Base-by-base conservation (phyloP, 1,140 invertebrate genomes). In the Aricia agestis region DNA sequence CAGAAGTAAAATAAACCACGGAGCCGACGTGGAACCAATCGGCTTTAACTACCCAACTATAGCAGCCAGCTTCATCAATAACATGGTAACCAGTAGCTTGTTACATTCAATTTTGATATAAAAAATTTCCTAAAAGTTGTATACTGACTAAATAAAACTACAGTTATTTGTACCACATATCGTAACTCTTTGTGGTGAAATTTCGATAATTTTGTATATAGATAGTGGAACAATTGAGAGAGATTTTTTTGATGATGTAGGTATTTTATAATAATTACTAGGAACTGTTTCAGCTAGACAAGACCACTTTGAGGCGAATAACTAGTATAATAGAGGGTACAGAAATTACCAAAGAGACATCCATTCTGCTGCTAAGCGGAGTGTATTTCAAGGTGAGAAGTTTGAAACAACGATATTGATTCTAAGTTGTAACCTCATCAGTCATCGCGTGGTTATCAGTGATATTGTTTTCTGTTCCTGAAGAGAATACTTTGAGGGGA, bases 381-480 rank as follows among this genome's bases (percentile, higher is more conserved):
- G 69, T 71, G 7, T 79, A 79, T 73, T 76, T 81, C 7, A 83
- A 81, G 74, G 84, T 84, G 72, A 74, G 70, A 45, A 59, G 66
- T 58, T 36, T 36, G 36, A 36, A 36, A 7, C 36, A 36, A 36
- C 36, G 36, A 9, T 9, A 36, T 36, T 36, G 5, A 36, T 36
- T 36, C 36, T 36, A 36, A 36, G 9, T 36, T 36, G 0, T 36
- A 36, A 36, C 36, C 36, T 7, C 36, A 0, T 36, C 9, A 25
- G 25, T n/a, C n/a, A n/a, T n/a, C n/a, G n/a, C n/a, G n/a, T n/a
- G n/a, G n/a, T n/a, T n/a, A n/a, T n/a, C n/a, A n/a, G n/a, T n/a
- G n/a, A n/a, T n/a, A n/a, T n/a, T n/a, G n/a, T n/a, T n/a, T n/a
- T n/a, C n/a, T n/a, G n/a, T n/a, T n/a, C n/a, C n/a, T n/a, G n/a